These are phyloP conservation scores for Hypercompe scribonia DNA, from an alignment of 2,888 invertebrate species.

Conservation along the genomic window DNA sequence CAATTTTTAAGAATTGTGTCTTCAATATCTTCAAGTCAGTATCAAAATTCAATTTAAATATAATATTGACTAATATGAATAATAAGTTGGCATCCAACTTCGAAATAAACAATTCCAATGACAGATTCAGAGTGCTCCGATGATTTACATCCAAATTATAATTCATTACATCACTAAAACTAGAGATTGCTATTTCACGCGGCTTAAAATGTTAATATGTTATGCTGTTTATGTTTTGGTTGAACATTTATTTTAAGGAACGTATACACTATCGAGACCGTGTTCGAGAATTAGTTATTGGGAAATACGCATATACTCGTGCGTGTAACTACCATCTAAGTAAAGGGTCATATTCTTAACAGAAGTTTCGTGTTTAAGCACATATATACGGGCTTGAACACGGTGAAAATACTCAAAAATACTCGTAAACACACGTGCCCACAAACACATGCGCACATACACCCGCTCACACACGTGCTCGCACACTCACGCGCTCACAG, in stretches of 20 bases:
- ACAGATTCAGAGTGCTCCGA: constrained; percentile 44
- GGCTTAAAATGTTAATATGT: constrained; percentile 42
- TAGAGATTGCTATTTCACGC: constrained; percentile 17
- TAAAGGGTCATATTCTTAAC: no score
- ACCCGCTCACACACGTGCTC: background rate
- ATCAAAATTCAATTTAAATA: constrained; percentile 15
- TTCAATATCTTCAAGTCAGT: constrained; percentile 8
- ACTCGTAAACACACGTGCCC: background rate
- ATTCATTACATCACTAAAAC: constrained; percentile 25
- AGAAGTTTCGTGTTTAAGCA: no score
- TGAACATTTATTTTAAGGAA: background rate
- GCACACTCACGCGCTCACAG: background rate
- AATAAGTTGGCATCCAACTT: background rate
- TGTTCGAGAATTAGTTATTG: no score
- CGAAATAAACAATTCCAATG: constrained; percentile 15
- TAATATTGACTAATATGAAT: background rate
- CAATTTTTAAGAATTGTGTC: background rate
- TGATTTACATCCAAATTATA: constrained; percentile 41
- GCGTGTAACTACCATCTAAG: no score
- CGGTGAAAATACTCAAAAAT: background rate
- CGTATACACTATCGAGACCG: background rate
- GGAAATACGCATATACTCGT: no score
- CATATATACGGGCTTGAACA: no score
- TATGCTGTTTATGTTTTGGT: constrained; percentile 24
- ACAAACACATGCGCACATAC: background rate